Evolutionary conservation across 2,888 invertebrate species (phyloP), one percentile per base, ranked within the genome.

Genomic region (Troilus luridus): DNA sequence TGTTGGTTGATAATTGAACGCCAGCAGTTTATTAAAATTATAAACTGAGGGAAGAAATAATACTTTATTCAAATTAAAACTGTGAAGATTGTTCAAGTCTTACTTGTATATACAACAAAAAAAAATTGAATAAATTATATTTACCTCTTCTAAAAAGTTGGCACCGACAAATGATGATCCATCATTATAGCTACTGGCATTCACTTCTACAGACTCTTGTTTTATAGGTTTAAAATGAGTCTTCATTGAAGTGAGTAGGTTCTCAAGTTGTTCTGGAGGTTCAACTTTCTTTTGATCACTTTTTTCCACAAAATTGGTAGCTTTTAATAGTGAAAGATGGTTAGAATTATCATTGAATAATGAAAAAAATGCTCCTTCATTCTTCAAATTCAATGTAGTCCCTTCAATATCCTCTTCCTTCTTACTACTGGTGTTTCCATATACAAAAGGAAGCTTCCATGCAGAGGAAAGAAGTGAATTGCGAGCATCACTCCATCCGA

Each of bases 171-270:
- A 97, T 24, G 96, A 96, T 93, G 96, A 96, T 89, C 97, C 97
- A 94, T 97, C 97, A 60, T 95, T 96, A 93, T 95, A 95, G 56
- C 90, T 72, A 62, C 85, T 58, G 88, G 88, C 88, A 56, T n/a
- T 60, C 8, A 77, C 88, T 67, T 91, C 91, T 56, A 67, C 90
- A 17, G 72, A 56, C 64, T 92, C 92, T 54, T 93, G 95, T 93
- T 96, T 95, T 93, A 98, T 98, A 24, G 98, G 98, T 93, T 96
- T 96, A 95, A 98, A 98, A 94, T 98, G 98, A 91, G 97, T 98
- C 92, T 96, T 96, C 92, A 96, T 95, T 12, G 98, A 97, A 27
- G 96, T 97, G 92, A 97, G 95, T 93, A 97, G 94, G 94, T 97
- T 97, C 93, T 97, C 97, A 93, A 95, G 95, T 93, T 95, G 94